Evolutionary conservation across 1,140 invertebrate species (phyloP).

Genomic region (Drosophila sulfurigaster): DNA sequence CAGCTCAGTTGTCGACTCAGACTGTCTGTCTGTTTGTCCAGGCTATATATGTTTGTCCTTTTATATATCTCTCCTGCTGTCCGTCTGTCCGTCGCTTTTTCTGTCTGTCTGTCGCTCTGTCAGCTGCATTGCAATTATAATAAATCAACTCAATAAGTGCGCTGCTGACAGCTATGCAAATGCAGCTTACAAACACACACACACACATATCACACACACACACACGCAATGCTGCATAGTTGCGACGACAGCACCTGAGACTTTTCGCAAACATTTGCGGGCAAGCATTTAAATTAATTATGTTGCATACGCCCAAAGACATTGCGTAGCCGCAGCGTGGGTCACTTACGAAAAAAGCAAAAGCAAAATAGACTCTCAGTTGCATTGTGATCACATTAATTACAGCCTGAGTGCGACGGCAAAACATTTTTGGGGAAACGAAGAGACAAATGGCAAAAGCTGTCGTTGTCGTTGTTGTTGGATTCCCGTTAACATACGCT

Average conservation of each 20-base stretch:
- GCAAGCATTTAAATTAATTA: conserved; percentile 78
- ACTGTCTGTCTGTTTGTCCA: conserved; percentile 2
- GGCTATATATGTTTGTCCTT: too few relatives aligned
- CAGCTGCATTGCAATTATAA: conserved; percentile 79
- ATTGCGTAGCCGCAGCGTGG: not conserved
- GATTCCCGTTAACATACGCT: conserved; percentile 45
- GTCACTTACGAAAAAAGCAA: not conserved
- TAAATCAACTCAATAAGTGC: conserved; percentile 75
- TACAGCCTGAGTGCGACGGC: conserved; percentile 47
- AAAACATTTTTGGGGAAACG: conserved; percentile 49
- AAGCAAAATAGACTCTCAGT: not conserved
- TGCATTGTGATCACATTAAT: conserved; percentile 68
- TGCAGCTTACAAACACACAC: conserved; percentile 55
- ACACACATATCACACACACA: conserved; percentile 32
- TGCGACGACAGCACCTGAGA: conserved; percentile 69
- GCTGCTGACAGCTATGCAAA: conserved; percentile 64
- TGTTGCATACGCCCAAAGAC: conserved; percentile 44
- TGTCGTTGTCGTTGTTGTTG: conserved; percentile 5
- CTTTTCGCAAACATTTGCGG: conserved; percentile 74
- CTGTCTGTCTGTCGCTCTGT: conserved; percentile 47
- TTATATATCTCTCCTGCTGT: too few relatives aligned
- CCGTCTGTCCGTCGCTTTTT: conserved; percentile 1
- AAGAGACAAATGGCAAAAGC: conserved; percentile 61
- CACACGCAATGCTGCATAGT: conserved; percentile 66
- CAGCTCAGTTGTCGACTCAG: not conserved